Evolutionary conservation across 2,797 vertebrate species (phyloP).

Genomic region (Tragelaphus oryx): DNA sequence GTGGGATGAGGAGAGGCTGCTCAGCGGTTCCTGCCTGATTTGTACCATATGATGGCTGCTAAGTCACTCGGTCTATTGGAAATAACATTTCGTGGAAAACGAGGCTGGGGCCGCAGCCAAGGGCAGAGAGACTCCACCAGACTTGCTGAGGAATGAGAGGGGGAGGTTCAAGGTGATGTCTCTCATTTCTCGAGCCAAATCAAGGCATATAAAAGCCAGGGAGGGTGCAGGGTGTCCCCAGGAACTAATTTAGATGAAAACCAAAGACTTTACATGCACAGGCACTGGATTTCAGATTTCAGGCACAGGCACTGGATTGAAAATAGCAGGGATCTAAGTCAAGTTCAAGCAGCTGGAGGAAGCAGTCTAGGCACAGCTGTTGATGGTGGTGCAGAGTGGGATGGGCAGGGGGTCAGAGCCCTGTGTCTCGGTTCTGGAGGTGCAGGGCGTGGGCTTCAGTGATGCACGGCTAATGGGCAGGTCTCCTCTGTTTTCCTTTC

Average conservation of each 20-base stretch:
- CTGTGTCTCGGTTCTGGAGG: fast-evolving
- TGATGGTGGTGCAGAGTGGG: neutral
- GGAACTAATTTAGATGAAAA: constrained; percentile 45
- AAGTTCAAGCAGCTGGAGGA: neutral
- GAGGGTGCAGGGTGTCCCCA: neutral
- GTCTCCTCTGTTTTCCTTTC: neutral
- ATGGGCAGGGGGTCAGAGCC: too few species aligned
- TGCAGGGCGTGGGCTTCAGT: fast-evolving
- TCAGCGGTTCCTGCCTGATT: constrained; percentile 56
- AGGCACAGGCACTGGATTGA: neutral
- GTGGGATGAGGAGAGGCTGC: constrained; percentile 61
- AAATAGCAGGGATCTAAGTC: neutral
- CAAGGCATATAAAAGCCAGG: neutral
- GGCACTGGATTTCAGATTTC: too few species aligned
- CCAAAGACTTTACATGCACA: neutral
- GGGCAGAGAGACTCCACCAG: neutral
- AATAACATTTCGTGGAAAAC: constrained; percentile 57
- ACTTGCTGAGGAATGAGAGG: neutral
- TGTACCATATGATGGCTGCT: constrained; percentile 57
- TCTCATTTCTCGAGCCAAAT: neutral
- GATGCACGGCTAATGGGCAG: fast-evolving
- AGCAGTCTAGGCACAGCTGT: neutral
- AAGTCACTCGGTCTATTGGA: constrained; percentile 38
- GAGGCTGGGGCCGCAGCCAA: constrained; percentile 10
- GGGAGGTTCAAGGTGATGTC: neutral